Conservation (phyloP, 1,140 invertebrate genomes). For the Caerostris extrusa region DNA sequence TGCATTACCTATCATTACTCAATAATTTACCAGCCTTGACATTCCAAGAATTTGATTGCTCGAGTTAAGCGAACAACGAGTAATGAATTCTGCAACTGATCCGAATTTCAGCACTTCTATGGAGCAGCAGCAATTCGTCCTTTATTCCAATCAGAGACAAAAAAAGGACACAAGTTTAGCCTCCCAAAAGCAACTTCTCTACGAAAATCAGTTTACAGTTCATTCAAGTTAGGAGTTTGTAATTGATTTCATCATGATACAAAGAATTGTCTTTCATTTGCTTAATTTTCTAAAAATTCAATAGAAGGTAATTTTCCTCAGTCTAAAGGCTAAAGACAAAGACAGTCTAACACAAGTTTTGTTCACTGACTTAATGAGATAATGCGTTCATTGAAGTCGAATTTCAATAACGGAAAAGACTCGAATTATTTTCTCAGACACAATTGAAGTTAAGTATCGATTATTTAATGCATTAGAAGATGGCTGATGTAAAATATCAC, state of each 20-base stretch:
- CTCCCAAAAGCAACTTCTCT: neutral
- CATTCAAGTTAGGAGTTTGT: neutral
- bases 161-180: no score
- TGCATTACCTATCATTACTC: neutral
- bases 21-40: neutral
- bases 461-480: neutral
- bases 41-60: neutral
- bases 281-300: slow-evolving; percentile 12
- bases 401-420: neutral
- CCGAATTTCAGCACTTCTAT: neutral
- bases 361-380: neutral
- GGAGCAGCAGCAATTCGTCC: neutral
- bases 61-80: neutral
- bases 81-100: neutral
- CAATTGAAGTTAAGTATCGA: neutral
- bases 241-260: slow-evolving; percentile 10
- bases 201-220: no score
- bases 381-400: neutral
- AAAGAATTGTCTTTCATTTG: neutral
- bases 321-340: neutral
- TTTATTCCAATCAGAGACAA: neutral
- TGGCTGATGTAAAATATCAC: no score
- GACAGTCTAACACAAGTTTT: neutral
- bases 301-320: neutral
- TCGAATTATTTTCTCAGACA: neutral